Evolutionary conservation across 2,888 invertebrate genomes (phyloP).

Genomic region (Liposcelis brunnea): DNA sequence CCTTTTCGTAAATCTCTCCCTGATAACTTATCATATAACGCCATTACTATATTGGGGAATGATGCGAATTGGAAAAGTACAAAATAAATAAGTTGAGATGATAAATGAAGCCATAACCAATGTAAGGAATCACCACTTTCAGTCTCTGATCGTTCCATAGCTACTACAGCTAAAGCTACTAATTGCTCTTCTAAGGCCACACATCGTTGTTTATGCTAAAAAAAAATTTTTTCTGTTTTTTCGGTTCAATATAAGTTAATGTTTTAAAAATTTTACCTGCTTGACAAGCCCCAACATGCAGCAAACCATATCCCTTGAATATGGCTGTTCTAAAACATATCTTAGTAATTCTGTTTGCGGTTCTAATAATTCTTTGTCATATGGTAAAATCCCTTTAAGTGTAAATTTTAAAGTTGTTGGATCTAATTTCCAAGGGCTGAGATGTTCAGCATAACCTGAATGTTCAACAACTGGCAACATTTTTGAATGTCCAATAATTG

Average conservation of each 20-base stretch:
- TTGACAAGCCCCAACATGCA: slow-evolving; percentile 88
- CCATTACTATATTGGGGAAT: slow-evolving; percentile 81
- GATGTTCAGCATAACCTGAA: slow-evolving; percentile 74
- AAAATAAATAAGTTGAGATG: slow-evolving; percentile 87
- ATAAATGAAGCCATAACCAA: slow-evolving; percentile 84
- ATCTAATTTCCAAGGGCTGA: slow-evolving; percentile 88
- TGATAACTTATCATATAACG: slow-evolving; percentile 67
- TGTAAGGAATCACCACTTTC: slow-evolving; percentile 33
- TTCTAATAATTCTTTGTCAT: slow-evolving; percentile 68
- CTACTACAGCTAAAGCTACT: slow-evolving; percentile 74
- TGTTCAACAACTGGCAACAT: slow-evolving; percentile 91
- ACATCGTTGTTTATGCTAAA: slow-evolving; percentile 66
- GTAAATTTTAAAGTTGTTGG: slow-evolving; percentile 56
- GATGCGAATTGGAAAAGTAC: slow-evolving; percentile 86
- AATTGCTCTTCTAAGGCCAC: slow-evolving; percentile 82
- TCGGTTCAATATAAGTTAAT: slow-evolving; percentile 12
- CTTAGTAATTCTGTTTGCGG: slow-evolving; percentile 75
- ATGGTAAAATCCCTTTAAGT: slow-evolving; percentile 60
- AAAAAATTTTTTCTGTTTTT: slow-evolving; percentile 4
- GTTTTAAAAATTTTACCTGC: slow-evolving; percentile 35
- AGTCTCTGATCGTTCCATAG: slow-evolving; percentile 79
- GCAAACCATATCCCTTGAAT: slow-evolving; percentile 90
- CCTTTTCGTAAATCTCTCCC: slow-evolving; percentile 73
- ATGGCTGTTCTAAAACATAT: slow-evolving; percentile 87
- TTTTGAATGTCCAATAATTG: slow-evolving; percentile 74